Evolutionary conservation across 2,113 vertebrate genomes (phyloP), one percentile per base, ranked within the genome.

Genomic region (Neodontobutis hainanensis): DNA sequence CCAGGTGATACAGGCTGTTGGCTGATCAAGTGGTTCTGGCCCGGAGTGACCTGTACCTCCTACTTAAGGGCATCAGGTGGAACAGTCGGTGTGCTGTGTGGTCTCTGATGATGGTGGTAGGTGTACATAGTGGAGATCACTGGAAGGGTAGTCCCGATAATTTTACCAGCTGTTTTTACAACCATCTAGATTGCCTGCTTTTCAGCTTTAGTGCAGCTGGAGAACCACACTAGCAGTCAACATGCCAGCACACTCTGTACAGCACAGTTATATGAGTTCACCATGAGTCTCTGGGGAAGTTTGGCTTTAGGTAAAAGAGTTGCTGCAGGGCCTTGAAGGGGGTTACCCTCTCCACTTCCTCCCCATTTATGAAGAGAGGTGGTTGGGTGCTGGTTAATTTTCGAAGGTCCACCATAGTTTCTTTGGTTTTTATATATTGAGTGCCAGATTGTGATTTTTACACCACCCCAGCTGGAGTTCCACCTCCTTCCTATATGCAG

Each of bases 161-260:
- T 50, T 49, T 36, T 38, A 3, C 35, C 46, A 3, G 8, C n/a
- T 38, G 60, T 49, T 40, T 62, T 62, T 2, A 38, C 35, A 8
- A 62, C 46, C 9, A n/a, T 3, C 32, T 62, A 14, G n/a, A 62
- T 10, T 0, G 60, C 34, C 14, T 11, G n/a, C 45, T 48, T 43
- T 5, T 61, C 44, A 15, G 34, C 59, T 32, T 61, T 48, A 10
- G 46, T 62, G 46, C 32, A 49, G 46, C 34, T 49, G 35, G 35
- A 62, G 8, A 46, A 34, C 11, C 11, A 48, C 46, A 6, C 8
- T 40, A 40, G 8, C 5, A 40, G 8, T 2, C 38, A 2, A 40
- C 27, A 32, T 1, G 15, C 27, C 15, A 59, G 10, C 4, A 44
- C 8, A 19, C 36, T 57, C 4, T 15, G 15, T 12, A 12, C 7